These are phyloP conservation scores for Agonopterix arenella DNA, from an alignment of 2,888 invertebrate genomes.

Conservation along the genomic window DNA sequence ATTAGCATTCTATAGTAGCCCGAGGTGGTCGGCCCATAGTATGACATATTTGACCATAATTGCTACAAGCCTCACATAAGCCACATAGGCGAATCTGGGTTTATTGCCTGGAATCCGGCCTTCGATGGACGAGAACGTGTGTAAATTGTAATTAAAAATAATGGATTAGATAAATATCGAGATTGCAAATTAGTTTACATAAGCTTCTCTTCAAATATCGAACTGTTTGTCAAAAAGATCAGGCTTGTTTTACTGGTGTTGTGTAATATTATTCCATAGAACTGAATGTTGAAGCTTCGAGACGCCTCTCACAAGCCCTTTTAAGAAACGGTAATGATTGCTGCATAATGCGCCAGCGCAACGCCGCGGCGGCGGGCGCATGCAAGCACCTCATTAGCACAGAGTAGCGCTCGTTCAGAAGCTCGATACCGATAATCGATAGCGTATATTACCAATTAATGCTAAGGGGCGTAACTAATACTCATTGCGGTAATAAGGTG, in stretches of 20 bases:
- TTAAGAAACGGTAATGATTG: too few relatives aligned
- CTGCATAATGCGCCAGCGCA: too few relatives aligned
- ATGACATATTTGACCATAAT: background rate
- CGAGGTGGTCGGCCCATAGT: background rate
- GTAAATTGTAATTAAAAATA: conserved; percentile 20
- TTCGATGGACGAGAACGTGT: conserved; percentile 33
- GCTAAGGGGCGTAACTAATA: conserved; percentile 3
- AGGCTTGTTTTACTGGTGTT: too few relatives aligned
- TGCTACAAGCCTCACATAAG: conserved; percentile 12
- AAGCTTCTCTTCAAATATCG: background rate
- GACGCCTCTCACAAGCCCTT: too few relatives aligned
- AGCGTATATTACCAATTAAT: conserved; percentile 6
- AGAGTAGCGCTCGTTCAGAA: conserved; percentile 3
- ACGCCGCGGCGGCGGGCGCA: too few relatives aligned
- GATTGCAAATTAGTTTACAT: background rate
- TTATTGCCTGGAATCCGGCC: conserved; percentile 56
- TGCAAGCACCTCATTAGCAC: background rate
- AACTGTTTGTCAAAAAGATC: too few relatives aligned
- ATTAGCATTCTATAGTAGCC: conserved; percentile 24
- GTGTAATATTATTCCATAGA: too few relatives aligned
- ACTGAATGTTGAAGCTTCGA: too few relatives aligned
- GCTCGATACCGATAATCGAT: conserved; percentile 2
- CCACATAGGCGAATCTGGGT: conserved; percentile 53
- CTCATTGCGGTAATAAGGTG: background rate
- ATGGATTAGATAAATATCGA: background rate